Percentiles rank a stretch among this genome's conserved stretches.
These are phyloP conservation scores for Todus mexicanus DNA, from an alignment of 2,797 vertebrate genomes.

Conservation along the genomic window DNA sequence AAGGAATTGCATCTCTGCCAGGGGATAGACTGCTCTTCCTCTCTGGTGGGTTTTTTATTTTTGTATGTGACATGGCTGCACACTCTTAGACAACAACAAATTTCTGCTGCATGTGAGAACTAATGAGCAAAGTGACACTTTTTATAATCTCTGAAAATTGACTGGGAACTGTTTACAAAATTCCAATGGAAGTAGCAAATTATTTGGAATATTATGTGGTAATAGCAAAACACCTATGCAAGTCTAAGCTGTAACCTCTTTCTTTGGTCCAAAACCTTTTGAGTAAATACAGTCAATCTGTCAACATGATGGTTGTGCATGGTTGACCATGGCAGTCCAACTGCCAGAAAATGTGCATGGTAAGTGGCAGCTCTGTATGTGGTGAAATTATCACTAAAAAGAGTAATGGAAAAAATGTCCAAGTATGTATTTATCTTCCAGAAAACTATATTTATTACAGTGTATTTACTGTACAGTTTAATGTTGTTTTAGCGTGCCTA, in stretches of 20 bases:
- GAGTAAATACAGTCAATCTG: background rate
- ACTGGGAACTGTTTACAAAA: background rate
- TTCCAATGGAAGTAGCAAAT: background rate
- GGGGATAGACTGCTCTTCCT: background rate
- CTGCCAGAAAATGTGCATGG: background rate
- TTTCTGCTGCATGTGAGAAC: background rate
- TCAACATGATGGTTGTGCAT: background rate
- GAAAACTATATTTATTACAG: background rate
- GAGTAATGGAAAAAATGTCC: background rate
- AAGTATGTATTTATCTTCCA: background rate
- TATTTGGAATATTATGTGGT: background rate
- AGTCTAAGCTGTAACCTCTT: background rate
- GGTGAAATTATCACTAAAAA: background rate
- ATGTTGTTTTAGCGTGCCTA: background rate
- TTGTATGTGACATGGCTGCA: background rate
- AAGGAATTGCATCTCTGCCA: background rate
- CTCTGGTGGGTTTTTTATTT: background rate
- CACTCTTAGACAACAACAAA: background rate
- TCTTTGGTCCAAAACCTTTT: conserved; percentile 25
- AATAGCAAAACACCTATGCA: background rate
- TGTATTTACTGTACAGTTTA: background rate
- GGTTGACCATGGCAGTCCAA: background rate
- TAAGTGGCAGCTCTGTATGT: background rate
- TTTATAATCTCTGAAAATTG: background rate
- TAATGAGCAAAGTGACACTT: background rate